Base-by-base conservation (phyloP, 1,140 invertebrate species). In the Wiebesia pumilae region DNA sequence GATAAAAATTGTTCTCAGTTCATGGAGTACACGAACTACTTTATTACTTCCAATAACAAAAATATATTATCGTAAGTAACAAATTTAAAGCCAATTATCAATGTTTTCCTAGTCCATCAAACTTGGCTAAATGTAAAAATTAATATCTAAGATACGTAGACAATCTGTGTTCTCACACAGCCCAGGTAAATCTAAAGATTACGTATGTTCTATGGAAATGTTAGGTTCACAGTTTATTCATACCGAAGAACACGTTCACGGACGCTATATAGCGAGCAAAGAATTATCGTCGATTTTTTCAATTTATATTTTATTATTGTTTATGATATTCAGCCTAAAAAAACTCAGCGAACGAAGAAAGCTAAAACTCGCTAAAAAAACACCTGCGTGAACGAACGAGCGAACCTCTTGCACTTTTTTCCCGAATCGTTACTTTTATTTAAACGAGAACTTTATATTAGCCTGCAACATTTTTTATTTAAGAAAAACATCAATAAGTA, bases 11-110 rank as follows among this genome's bases (percentile, higher is more conserved):
- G 83, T n/a, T 87, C 35, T 80, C 43, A 27, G 47, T 81, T 84
- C 82, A 67, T 84, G 67, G 75, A 81, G 77, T 51, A 84, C 81
- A 87, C 78, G 78, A 87, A 84, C 82, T 90, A 90, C 85, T 90
- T 88, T 80, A 90, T 89, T 89, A 90, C 87, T 90, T 90, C 84
- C 87, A 90, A 88, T 89, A 90, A 90, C 87, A 90, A 90, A 90
- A 90, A 90, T 90, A 90, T 90, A 90, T 90, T 88, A 90, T 90
- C 79, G 88, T 89, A 88, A 89, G 88, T 90, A 90, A 89, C 87
- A 80, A 89, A 90, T 88, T 90, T 88, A 51, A 90, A 88, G 88
- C 86, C 88, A 88, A 86, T 85, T 84, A 84, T 90, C 85, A 85
- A 88, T 88, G 84, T 86, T 80, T 84, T 85, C 77, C 62, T 84